A percentile compares a stretch with the other conserved stretches of the same genome.
Evolutionary conservation across 2,797 vertebrate species (phyloP).

Genomic region (Phalloptychus januarius): DNA sequence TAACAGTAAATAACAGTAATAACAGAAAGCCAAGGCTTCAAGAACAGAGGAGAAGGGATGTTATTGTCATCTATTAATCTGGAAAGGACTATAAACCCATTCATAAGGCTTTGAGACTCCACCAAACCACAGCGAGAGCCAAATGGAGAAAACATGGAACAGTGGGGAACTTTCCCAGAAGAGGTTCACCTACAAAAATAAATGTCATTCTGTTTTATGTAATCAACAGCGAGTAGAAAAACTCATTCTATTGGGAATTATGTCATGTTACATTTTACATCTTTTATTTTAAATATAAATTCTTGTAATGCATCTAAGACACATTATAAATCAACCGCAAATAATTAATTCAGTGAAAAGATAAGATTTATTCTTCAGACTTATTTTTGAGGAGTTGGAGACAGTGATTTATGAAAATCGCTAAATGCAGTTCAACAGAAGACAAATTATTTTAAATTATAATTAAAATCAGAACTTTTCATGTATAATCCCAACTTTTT

Average conservation of each 20-base stretch:
- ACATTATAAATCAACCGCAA: background rate
- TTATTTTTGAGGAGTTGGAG: background rate
- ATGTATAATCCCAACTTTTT: background rate
- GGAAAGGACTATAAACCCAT: background rate
- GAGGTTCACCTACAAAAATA: background rate
- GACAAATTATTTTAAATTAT: background rate
- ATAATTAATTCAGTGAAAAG: background rate
- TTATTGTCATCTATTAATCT: background rate
- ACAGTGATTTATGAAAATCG: background rate
- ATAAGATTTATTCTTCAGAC: background rate
- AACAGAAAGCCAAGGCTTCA: background rate
- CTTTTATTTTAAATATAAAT: background rate
- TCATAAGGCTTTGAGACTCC: background rate
- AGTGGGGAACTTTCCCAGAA: background rate
- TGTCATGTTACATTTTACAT: background rate
- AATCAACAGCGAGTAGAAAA: background rate
- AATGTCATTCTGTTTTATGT: background rate
- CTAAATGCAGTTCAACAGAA: background rate
- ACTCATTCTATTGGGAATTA: background rate
- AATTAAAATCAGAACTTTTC: conserved; percentile 15
- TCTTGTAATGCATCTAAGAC: background rate
- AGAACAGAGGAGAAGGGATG: background rate
- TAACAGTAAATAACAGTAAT: background rate
- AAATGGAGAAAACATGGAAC: conserved; percentile 1
- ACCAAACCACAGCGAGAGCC: background rate